phyloP scores from a whole-genome alignment of 2,113 vertebrate genomes.

The Xerus inauris region DNA sequence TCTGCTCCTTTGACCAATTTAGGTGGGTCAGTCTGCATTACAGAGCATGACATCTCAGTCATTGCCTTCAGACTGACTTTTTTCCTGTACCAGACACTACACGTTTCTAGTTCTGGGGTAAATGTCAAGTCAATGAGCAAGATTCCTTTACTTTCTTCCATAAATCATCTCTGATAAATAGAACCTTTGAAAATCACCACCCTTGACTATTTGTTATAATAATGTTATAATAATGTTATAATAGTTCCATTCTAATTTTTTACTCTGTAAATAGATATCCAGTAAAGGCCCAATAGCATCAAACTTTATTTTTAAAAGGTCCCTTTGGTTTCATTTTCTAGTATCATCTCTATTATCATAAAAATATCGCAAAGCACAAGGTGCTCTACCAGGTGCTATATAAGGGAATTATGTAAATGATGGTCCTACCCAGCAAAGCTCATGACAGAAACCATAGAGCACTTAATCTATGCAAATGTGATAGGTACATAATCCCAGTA shows the following conservation, averaged over 20 bases:
- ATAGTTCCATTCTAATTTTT: not conserved
- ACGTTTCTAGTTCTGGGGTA: not conserved
- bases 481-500: too few species aligned
- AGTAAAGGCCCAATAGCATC: not conserved
- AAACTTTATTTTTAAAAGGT: not conserved
- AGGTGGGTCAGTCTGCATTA: not conserved
- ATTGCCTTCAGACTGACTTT: not conserved
- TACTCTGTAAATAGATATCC: not conserved
- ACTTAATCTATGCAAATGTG: not conserved
- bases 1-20: not conserved
- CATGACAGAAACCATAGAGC: not conserved
- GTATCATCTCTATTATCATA: not conserved
- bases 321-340: not conserved
- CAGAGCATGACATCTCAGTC: not conserved
- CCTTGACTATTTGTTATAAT: not conserved
- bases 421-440: not conserved
- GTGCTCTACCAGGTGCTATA: not conserved
- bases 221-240: not conserved
- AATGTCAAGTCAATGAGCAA: not conserved
- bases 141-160: not conserved
- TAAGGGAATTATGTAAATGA: not conserved
- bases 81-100: too few species aligned
- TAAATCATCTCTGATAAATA: not conserved
- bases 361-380: not conserved
- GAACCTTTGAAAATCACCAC: not conserved